These are phyloP conservation scores for Pammene aurita DNA, from an alignment of 2,888 invertebrate species.

Conservation along the genomic window DNA sequence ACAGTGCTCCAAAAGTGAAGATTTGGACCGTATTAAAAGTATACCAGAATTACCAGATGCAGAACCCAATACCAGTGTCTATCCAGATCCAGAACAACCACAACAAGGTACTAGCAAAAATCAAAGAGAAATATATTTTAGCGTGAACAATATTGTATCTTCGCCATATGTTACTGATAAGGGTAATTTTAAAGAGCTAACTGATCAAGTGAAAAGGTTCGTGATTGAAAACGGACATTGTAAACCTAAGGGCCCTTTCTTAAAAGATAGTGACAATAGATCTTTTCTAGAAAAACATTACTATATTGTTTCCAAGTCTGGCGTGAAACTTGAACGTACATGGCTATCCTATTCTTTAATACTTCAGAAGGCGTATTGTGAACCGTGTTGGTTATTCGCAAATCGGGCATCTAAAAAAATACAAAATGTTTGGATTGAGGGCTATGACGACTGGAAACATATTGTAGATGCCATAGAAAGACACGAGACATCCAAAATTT, in stretches of 20 bases:
- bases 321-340: too few species aligned
- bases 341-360: too few species aligned
- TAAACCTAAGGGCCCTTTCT: conserved; percentile 17
- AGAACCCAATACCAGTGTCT: conserved; percentile 26
- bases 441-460: too few species aligned
- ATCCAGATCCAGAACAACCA: conserved; percentile 34
- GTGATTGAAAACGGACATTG: conserved; percentile 41
- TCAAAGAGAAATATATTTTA: conserved; percentile 21
- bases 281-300: not conserved
- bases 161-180: conserved; percentile 35
- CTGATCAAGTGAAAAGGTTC: conserved; percentile 40
- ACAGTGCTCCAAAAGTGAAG: conserved; percentile 12
- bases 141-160: conserved; percentile 33
- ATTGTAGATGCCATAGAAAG: too few species aligned
- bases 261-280: too few species aligned
- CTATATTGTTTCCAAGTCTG: not conserved
- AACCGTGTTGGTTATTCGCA: too few species aligned
- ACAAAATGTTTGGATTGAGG: too few species aligned
- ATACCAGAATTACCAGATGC: conserved; percentile 24
- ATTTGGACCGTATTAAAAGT: conserved; percentile 31
- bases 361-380: too few species aligned
- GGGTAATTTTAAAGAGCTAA: conserved; percentile 30
- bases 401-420: too few species aligned
- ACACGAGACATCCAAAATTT: too few species aligned
- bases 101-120: too few species aligned